These are phyloP conservation scores for Eledona agricola DNA, from an alignment of 2,888 invertebrate species.

Conservation along the genomic window DNA sequence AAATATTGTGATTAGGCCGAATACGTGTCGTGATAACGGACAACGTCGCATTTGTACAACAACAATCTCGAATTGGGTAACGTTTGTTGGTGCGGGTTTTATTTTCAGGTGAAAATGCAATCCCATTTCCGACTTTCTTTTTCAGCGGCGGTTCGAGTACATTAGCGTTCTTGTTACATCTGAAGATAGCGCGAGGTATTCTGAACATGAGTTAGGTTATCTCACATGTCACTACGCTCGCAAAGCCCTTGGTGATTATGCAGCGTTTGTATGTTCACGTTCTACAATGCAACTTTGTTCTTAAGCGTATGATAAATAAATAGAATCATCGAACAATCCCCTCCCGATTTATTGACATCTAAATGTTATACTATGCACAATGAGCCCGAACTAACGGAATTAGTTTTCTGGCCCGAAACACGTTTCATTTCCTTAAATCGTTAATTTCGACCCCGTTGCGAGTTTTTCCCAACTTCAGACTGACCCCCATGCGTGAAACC, in stretches of 20 bases:
- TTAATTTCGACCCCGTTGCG: constrained; percentile 8
- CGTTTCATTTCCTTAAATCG: constrained; percentile 18
- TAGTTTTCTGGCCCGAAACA: constrained; percentile 10
- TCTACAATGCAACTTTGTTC: constrained; percentile 13
- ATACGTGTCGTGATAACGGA: constrained; percentile 2
- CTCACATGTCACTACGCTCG: constrained; percentile 2
- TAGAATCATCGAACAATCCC: constrained; percentile 7
- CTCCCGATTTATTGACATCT: constrained; percentile 14
- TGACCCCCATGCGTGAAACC: constrained; percentile 7
- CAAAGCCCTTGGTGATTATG: constrained; percentile 1
- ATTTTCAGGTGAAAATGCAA: too few relatives aligned
- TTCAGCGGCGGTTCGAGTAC: too few relatives aligned
- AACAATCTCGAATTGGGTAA: too few relatives aligned
- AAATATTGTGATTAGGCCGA: constrained; percentile 4
- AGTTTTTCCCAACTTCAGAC: constrained; percentile 5
- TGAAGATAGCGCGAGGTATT: too few relatives aligned
- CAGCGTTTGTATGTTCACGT: too few relatives aligned
- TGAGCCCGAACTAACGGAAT: constrained; percentile 13
- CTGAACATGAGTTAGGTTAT: constrained; percentile 3
- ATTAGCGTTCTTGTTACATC: too few relatives aligned
- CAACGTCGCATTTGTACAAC: too few relatives aligned
- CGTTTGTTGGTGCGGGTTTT: too few relatives aligned
- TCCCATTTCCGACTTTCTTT: too few relatives aligned
- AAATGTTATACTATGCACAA: constrained; percentile 7
- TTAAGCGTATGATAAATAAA: constrained; percentile 5